phyloP scores from a whole-genome alignment of 2,797 vertebrate genomes.

The Tauraco hartlaubi region DNA sequence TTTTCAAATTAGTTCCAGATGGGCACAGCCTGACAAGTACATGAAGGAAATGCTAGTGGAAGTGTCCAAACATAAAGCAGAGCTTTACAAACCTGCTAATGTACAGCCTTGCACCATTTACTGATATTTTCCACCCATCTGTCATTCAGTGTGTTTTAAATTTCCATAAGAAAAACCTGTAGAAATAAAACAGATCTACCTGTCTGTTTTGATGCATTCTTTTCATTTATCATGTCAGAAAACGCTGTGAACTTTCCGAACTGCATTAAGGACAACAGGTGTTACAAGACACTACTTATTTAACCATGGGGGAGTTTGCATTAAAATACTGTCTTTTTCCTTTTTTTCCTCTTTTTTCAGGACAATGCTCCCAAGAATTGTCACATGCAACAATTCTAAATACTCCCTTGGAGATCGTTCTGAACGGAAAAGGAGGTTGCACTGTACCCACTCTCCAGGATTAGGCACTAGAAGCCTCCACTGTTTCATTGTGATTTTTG shows the following conservation, averaged over 20 bases:
- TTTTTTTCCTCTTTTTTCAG: background rate
- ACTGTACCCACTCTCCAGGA: no score
- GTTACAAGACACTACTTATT: background rate
- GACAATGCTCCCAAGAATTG: background rate
- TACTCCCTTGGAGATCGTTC: background rate
- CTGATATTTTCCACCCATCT: background rate
- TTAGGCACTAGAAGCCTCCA: background rate
- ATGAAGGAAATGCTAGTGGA: background rate
- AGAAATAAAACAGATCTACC: background rate
- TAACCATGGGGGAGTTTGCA: background rate
- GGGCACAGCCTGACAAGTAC: background rate
- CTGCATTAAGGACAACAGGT: background rate
- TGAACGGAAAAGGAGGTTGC: background rate
- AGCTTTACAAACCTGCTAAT: background rate
- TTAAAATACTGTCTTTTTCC: background rate
- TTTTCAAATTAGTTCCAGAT: conserved; percentile 57
- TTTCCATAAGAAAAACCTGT: background rate
- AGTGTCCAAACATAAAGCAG: background rate
- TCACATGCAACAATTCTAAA: background rate
- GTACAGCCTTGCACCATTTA: background rate
- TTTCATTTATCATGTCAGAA: background rate
- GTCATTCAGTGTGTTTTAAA: background rate
- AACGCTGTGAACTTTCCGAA: background rate
- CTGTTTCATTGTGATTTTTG: fast-evolving
- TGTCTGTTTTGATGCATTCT: background rate